A percentile compares a stretch with the other conserved stretches of the same genome.
Evolutionary conservation across 2,113 vertebrate genomes (phyloP).

Genomic region (Anser cygnoides): DNA sequence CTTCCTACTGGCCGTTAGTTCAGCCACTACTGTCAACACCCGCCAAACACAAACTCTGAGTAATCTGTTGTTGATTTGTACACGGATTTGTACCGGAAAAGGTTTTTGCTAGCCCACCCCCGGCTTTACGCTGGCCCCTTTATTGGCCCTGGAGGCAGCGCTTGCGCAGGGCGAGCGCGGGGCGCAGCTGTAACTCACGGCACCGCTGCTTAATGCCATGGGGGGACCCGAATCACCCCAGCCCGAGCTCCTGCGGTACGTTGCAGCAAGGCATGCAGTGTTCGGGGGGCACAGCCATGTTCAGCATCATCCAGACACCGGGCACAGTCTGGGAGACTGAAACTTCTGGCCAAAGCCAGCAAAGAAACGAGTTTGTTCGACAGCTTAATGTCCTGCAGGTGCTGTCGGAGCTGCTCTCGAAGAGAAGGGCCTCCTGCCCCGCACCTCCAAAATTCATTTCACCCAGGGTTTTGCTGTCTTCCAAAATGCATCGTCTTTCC

Average conservation of each 20-base stretch:
- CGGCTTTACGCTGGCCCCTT: background rate
- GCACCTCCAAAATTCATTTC: background rate
- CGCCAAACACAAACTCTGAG: background rate
- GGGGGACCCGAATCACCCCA: background rate
- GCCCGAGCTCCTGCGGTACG: background rate
- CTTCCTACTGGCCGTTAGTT: background rate
- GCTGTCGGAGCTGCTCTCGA: background rate
- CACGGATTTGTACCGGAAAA: conserved; percentile 33
- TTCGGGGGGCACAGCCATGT: background rate
- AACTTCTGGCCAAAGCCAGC: background rate
- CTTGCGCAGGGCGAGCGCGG: background rate
- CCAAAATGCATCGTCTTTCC: fast-evolving
- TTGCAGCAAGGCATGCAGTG: background rate
- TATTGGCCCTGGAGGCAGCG: background rate
- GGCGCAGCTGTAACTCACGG: background rate
- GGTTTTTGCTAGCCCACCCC: background rate
- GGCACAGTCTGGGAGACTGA: background rate
- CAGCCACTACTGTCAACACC: background rate
- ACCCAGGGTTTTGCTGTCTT: background rate
- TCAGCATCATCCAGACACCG: background rate
- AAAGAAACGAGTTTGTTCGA: background rate
- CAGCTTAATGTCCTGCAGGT: fast-evolving
- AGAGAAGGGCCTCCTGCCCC: fast-evolving
- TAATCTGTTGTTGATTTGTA: conserved; percentile 41
- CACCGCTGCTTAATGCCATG: background rate